A percentile compares a stretch with the other conserved stretches of the same genome.
Conservation (phyloP, 1,140 invertebrate species). For the Brachionus rubens region DNA sequence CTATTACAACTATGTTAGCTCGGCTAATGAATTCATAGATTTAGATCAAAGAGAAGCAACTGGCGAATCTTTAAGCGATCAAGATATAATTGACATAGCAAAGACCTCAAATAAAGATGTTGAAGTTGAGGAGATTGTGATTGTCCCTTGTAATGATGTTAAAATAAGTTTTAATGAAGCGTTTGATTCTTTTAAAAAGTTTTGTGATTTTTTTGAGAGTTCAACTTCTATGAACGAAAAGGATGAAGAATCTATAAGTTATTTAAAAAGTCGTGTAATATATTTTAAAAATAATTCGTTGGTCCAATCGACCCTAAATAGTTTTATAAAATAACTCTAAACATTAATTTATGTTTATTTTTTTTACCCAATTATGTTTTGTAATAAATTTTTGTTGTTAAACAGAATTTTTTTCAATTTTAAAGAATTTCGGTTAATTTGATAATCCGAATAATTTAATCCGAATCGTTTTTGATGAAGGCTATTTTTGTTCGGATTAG, state of each 20-base stretch:
- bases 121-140: background rate
- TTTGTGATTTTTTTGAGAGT: background rate
- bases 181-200: conserved; percentile 10
- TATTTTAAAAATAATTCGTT: background rate
- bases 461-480: background rate
- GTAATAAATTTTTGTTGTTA: background rate
- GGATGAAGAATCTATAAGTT: background rate
- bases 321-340: no score
- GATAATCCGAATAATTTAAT: conserved; percentile 6
- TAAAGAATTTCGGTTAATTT: conserved; percentile 4
- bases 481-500: conserved; percentile 12
- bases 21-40: background rate
- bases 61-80: background rate
- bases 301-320: background rate
- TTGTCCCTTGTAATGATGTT: background rate
- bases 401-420: background rate
- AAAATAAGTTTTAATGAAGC: background rate
- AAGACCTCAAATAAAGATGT: no score
- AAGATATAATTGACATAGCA: conserved; percentile 16
- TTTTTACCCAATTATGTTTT: background rate
- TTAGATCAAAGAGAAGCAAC: background rate
- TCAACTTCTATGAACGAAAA: background rate
- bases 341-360: background rate
- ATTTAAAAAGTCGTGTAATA: background rate
- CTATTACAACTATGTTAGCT: no score